Base-by-base conservation (phyloP, 2,888 invertebrate species). In the Drosophila tripunctata region DNA sequence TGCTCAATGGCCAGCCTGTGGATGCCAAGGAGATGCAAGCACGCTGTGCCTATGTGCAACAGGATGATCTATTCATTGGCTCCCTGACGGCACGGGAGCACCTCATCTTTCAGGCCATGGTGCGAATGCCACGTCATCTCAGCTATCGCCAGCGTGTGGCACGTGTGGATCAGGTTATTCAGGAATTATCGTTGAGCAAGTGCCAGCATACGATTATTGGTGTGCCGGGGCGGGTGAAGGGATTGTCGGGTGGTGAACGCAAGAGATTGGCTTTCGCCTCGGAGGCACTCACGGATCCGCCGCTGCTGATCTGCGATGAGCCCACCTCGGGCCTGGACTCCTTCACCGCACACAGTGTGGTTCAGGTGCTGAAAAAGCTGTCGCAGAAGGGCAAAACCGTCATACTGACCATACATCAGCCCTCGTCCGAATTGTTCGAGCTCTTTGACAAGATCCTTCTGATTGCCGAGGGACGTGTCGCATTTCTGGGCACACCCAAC, bases 251-350 rank as follows among this genome's bases (percentile, higher is more conserved):
- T 0, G 99, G 99, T 0, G 99, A 99, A 92, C 96, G 96, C 93
- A 98, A 98, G 90, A 93, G 99, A 57, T 92, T 99, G 8, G 96
- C 98, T 0, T 98, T 99, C 90, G 99, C 99, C 14, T 96, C 98
- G n/a, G 99, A 99, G 92, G 95, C 98, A 2, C 92, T 99, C 40
- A 99, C 98, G 0, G 97, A 99, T 92, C 99, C 99, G 0, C 95
- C 97, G 0, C 92, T 99, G 38, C 94, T 99, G 93, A 97, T 99
- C 90, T 98, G 98, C 90, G 99, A 99, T 88, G 99, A 99, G 88
- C 99, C 99, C 0, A 99, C 99, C 0, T 98, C 98, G 0, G 98
- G 99, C 1, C 92, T 99, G 58, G 99, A 99, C 91, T 98, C 98
- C 0, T 98, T 96, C 88, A 99, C 98, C 97, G 99, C 99, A 0